Base-by-base conservation (phyloP, 2,113 vertebrate genomes). In the Osmerus mordax region DNA sequence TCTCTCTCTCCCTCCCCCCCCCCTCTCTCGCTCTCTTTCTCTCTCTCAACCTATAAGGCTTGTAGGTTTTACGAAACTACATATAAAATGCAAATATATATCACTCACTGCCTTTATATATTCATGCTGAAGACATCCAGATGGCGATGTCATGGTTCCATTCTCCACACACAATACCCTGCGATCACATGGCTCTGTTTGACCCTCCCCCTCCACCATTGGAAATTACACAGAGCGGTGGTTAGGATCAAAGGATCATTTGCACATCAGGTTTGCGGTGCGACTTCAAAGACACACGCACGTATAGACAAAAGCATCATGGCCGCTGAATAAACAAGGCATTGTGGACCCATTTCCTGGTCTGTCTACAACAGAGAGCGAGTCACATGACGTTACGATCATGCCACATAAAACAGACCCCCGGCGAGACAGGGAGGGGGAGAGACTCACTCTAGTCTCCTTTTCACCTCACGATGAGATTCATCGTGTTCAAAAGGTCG, bases 171-270 rank as follows among this genome's bases (percentile, higher is more conserved):
- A 15, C n/a, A 60, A 15, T 23, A 16, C 74, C 69, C 81, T 79
- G 78, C 78, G 72, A 53, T 67, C 62, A 32, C 64, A 54, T 62
- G 56, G 47, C 64, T 70, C 69, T 70, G 70, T 73, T 76, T 78
- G 64, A 67, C 75, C 78, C 62, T 41, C 25, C 2, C 69, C 58
- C 59, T 14, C 32, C 54, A 16, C 18, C 25, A 28, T 32, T 3
- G 61, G 25, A 2, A 64, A 59, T 12, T 21, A 23, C 56, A 59
- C 14, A 3, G 23, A 25, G 61, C 76, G 65, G 81, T 36, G 83
- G 79, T 77, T 64, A 61, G 77, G 80, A 90, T 90, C 84, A 88
- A 91, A 90, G 87, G 76, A 58, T 76, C 70, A 85, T 91, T 89
- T 90, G 83, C 88, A 89, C 88, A 86, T 87, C 81, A 79, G 83